Evolutionary conservation across 2,113 vertebrate genomes (phyloP).

Genomic region (Prolemur simus): DNA sequence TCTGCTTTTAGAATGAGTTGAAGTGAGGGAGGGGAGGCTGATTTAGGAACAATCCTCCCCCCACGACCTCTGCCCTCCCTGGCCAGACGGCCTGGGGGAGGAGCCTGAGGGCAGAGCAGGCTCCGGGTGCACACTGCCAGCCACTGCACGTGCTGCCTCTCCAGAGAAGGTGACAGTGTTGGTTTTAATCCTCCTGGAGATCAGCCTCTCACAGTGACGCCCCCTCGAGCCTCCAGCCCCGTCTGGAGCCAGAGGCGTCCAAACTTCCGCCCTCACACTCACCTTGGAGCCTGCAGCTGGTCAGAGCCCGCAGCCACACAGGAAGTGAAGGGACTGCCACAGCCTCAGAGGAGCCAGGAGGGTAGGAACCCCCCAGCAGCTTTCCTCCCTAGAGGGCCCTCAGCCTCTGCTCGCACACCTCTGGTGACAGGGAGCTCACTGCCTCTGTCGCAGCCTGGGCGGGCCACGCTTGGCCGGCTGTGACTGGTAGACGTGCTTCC

Average conservation of each 20-base stretch:
- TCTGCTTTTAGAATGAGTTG: not conserved
- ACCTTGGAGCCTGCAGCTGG: not conserved
- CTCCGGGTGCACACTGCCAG: not conserved
- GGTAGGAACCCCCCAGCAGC: not conserved
- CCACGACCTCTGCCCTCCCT: too few species aligned
- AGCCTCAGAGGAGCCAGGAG: not conserved
- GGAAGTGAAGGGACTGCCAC: not conserved
- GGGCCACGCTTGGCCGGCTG: slow-evolving; percentile 28
- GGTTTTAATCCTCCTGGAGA: not conserved
- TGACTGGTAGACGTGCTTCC: slow-evolving; percentile 55
- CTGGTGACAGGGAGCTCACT: not conserved
- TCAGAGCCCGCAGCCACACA: not conserved
- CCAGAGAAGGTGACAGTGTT: not conserved
- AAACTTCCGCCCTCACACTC: not conserved
- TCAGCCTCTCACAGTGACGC: not conserved
- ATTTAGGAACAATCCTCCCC: not conserved
- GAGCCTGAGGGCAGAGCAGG: not conserved
- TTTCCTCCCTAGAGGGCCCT: not conserved
- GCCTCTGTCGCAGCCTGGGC: not conserved
- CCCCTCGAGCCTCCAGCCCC: not conserved
- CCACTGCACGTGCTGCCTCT: not conserved
- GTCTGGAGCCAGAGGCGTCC: not conserved
- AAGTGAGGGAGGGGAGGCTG: not conserved
- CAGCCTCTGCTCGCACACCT: not conserved
- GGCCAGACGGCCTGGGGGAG: not conserved